Percentiles rank a stretch among this genome's conserved stretches.
These are phyloP conservation scores for Silurus asotus DNA, from an alignment of 2,113 vertebrate genomes.

Conservation along the genomic window DNA sequence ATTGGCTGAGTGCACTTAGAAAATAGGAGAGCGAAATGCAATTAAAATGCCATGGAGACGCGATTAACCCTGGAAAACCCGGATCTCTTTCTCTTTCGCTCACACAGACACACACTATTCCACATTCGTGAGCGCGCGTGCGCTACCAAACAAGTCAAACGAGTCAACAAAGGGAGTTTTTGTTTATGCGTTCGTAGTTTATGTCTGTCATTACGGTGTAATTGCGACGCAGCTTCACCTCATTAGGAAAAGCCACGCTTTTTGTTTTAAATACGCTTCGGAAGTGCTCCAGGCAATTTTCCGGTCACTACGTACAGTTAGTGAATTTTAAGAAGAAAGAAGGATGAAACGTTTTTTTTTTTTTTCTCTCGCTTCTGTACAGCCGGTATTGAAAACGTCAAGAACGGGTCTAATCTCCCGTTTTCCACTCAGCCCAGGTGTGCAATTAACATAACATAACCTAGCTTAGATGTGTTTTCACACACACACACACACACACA, in stretches of 20 bases:
- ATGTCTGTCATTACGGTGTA: background rate
- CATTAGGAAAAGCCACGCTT: background rate
- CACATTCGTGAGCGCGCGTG: background rate
- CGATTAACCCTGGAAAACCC: slow-evolving; percentile 54
- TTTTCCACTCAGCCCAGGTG: background rate
- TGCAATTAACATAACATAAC: slow-evolving; percentile 16
- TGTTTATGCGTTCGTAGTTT: background rate
- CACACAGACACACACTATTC: background rate
- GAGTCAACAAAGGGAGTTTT: background rate
- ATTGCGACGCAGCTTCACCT: slow-evolving; percentile 3
- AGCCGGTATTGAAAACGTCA: background rate
- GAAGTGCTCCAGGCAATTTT: slow-evolving; percentile 14
- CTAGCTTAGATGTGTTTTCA: background rate
- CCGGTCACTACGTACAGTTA: background rate
- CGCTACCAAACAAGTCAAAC: background rate
- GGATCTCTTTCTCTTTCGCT: background rate
- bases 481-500: too few species aligned
- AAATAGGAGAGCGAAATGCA: slow-evolving; percentile 57
- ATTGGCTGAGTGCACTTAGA: slow-evolving; percentile 54
- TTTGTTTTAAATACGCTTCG: background rate
- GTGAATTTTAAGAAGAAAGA: slow-evolving; percentile 2
- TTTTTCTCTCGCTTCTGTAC: background rate
- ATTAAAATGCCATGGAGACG: slow-evolving; percentile 55
- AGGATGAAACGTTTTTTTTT: background rate
- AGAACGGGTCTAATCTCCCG: background rate